Percentiles rank a stretch among this genome's conserved stretches.
Conservation (phyloP, 2,888 invertebrate species). For the Ceraclea dissimilis region DNA sequence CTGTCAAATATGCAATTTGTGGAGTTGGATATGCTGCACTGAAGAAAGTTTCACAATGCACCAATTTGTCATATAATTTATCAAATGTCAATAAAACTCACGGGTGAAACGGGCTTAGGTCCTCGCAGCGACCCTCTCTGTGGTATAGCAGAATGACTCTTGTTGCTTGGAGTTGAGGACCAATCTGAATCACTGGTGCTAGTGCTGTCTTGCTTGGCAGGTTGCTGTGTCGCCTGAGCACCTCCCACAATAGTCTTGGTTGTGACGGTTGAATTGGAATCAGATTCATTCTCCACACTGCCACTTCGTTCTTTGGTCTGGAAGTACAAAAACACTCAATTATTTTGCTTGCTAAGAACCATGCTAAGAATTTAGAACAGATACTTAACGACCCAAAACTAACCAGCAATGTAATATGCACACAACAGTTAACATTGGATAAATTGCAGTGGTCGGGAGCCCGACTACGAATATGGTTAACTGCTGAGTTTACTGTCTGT, state of each 20-base stretch:
- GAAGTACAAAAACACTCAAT: neutral
- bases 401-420: too few relatives aligned
- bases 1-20: too few relatives aligned
- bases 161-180: constrained; percentile 44
- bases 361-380: too few relatives aligned
- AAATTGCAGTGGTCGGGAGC: too few relatives aligned
- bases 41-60: too few relatives aligned
- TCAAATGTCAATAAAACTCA: constrained; percentile 28
- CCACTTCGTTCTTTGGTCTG: constrained; percentile 36
- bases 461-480: too few relatives aligned
- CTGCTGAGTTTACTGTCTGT: too few relatives aligned
- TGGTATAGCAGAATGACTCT: constrained; percentile 29
- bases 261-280: constrained; percentile 68
- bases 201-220: constrained; percentile 28
- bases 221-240: constrained; percentile 41
- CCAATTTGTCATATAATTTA: too few relatives aligned
- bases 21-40: too few relatives aligned
- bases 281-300: constrained; percentile 66
- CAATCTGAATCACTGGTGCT: constrained; percentile 53
- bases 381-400: too few relatives aligned
- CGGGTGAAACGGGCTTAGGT: constrained; percentile 25
- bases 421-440: too few relatives aligned
- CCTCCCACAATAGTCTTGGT: constrained; percentile 64
- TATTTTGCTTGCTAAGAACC: too few relatives aligned
- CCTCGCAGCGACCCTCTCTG: constrained; percentile 22